Conservation (phyloP, 2,113 vertebrate genomes). For the Tychaedon coryphoeus region DNA sequence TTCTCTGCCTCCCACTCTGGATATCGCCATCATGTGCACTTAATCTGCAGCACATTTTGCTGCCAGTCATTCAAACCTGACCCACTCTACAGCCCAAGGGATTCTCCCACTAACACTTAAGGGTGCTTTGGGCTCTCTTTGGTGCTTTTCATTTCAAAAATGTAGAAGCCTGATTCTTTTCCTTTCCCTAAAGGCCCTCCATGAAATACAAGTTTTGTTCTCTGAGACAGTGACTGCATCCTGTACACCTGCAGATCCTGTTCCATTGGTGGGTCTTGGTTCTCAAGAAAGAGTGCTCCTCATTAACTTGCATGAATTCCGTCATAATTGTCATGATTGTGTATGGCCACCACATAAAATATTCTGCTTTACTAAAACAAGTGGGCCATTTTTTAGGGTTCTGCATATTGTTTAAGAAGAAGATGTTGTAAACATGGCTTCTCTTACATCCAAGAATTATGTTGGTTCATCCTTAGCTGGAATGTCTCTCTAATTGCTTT, state of each 20-base stretch:
- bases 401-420: not conserved
- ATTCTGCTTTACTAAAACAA: not conserved
- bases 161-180: not conserved
- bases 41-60: not conserved
- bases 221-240: not conserved
- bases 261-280: not conserved
- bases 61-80: not conserved
- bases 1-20: not conserved
- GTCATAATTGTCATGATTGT: not conserved
- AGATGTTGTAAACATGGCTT: not conserved
- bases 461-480: not conserved
- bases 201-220: not conserved
- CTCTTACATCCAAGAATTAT: not conserved
- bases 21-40: not conserved
- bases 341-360: not conserved
- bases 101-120: not conserved
- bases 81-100: not conserved
- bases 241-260: not conserved
- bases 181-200: not conserved
- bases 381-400: not conserved
- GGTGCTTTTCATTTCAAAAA: not conserved
- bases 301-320: not conserved
- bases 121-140: not conserved
- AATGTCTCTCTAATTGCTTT: not conserved
- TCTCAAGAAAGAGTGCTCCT: not conserved